A percentile compares a stretch with the other conserved stretches of the same genome.
Evolutionary conservation across 2,797 vertebrate species (phyloP).

Genomic region (Sebastolobus altivelis): DNA sequence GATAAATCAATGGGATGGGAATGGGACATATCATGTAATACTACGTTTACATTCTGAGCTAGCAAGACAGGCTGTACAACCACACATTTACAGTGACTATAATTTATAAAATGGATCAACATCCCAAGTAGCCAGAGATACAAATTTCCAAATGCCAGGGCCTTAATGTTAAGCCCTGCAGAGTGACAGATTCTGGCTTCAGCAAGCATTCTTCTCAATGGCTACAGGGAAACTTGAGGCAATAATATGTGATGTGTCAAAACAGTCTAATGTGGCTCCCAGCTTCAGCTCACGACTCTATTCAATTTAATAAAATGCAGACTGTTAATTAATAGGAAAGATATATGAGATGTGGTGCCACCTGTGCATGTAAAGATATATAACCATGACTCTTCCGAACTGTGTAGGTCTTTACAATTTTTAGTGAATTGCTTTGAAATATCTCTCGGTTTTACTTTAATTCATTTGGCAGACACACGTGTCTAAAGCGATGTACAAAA

Average conservation of each 20-base stretch:
- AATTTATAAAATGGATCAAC: constrained; percentile 22
- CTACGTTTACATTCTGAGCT: constrained; percentile 14
- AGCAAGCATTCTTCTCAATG: constrained; percentile 18
- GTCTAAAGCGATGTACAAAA: not conserved
- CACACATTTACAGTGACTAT: constrained; percentile 22
- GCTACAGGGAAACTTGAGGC: constrained; percentile 34
- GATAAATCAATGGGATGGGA: constrained; percentile 44
- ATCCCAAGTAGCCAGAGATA: constrained; percentile 16
- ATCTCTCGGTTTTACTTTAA: not conserved
- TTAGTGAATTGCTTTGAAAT: not conserved
- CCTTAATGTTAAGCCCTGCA: constrained; percentile 19
- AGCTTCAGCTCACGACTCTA: constrained; percentile 11
- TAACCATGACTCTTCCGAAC: not conserved
- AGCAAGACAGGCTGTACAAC: constrained; percentile 22
- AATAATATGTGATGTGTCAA: constrained; percentile 39
- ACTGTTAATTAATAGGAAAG: not conserved
- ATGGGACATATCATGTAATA: constrained; percentile 29
- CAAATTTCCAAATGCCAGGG: constrained; percentile 5
- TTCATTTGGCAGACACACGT: not conserved
- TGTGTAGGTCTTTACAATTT: not conserved
- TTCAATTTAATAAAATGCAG: constrained; percentile 23
- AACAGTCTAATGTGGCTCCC: constrained; percentile 23
- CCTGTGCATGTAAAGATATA: not conserved
- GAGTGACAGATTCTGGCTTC: constrained; percentile 17
- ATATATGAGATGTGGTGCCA: not conserved